phyloP scores from a whole-genome alignment of 2,113 vertebrate species.

The Hassar affinis region DNA sequence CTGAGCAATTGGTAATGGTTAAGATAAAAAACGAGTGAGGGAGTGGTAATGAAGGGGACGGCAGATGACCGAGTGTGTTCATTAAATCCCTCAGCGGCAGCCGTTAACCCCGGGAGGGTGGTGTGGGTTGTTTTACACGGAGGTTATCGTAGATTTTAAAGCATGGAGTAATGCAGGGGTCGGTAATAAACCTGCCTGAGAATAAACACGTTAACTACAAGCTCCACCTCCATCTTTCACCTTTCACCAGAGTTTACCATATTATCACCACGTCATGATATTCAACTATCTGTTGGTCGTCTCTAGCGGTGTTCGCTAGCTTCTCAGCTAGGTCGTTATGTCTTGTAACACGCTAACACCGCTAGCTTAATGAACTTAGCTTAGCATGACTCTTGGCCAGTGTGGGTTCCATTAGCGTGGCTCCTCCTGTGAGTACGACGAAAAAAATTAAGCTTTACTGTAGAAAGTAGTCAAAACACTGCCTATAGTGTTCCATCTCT shows the following conservation, averaged over 20 bases:
- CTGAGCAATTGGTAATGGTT: constrained; percentile 44
- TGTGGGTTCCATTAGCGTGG: no score
- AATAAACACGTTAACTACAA: not conserved
- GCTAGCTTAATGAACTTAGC: no score
- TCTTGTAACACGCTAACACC: no score
- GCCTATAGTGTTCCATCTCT: not conserved
- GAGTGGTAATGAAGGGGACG: constrained; percentile 35
- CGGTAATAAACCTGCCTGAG: not conserved
- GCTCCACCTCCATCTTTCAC: not conserved
- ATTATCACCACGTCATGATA: not conserved
- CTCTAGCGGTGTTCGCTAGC: not conserved
- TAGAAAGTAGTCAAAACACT: no score
- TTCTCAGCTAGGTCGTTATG: not conserved
- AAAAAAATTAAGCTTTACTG: no score
- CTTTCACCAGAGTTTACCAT: not conserved
- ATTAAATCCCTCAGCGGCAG: constrained; percentile 58
- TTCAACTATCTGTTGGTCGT: not conserved
- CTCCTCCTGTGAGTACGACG: no score
- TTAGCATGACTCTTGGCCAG: no score
- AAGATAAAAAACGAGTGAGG: constrained; percentile 29
- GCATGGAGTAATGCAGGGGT: not conserved
- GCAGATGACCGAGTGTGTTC: constrained; percentile 63
- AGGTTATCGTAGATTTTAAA: constrained; percentile 24
- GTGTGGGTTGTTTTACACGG: constrained; percentile 53
- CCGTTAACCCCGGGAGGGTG: constrained; percentile 50